Evolutionary conservation across 2,888 invertebrate genomes (phyloP), one percentile per base, ranked within the genome.

Genomic region (Byasa hedistus): DNA sequence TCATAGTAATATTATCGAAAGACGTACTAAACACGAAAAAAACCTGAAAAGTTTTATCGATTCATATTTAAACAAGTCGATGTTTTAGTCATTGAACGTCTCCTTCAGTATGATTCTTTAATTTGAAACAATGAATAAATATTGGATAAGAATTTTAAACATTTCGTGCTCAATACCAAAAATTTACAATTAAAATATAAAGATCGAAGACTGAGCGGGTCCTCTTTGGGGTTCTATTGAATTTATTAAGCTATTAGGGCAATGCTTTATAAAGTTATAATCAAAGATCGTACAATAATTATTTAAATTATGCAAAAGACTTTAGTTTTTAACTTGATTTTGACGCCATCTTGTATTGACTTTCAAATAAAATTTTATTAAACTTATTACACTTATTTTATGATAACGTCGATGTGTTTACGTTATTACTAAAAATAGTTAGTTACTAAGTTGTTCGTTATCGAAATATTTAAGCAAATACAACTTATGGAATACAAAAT

Each of bases 191-290:
- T 39, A 39, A 39, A 39, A 61, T 54, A 39, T 22, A 15, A 36
- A 61, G 61, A 61, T 61, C 61, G 52, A 61, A 54, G 36, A 36
- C 21, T 27, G 19, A 12, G 8, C 10, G 1, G 22, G 22, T 21
- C 7, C 36, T 36, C 51, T 19, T 52, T 51, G 8, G 44, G 21
- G 21, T 52, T 54, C 54, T 51, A 60, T 60, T 51, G 51, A 60
- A 60, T 60, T 60, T 27, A 51, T 54, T 32, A 52, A 19, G 21
- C 52, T 27, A 10, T 52, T 32, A 52, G 61, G 17, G 36, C 36
- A 61, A 22, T 12, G 19, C 36, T 54, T 23, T 36, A 8, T 54
- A 61, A 36, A 57, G 22, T 36, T 39, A 39, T 17, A 39, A 39
- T 39, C 15, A 15, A 39, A 39, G 39, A 39, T 61, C 22, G 22